A percentile compares a stretch with the other conserved stretches of the same genome.
Conservation (phyloP, 2,888 invertebrate species). For the Mylabris sibirica region DNA sequence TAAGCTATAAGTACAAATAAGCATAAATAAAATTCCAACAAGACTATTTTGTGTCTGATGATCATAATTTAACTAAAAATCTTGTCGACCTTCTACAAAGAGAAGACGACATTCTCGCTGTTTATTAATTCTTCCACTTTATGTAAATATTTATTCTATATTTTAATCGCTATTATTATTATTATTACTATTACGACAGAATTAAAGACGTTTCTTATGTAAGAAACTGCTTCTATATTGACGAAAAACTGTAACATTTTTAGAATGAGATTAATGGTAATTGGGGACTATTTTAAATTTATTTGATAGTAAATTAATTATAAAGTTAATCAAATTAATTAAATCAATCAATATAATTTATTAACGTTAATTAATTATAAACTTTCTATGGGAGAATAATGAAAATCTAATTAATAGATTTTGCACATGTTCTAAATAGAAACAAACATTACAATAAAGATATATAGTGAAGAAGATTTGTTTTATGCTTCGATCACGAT, state of each 20-base stretch:
- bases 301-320: background rate
- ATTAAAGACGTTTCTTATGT: background rate
- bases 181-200: background rate
- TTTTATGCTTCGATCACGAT: background rate
- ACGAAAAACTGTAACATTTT: background rate
- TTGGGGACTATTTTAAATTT: background rate
- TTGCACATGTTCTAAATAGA: background rate
- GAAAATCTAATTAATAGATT: background rate
- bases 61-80: background rate
- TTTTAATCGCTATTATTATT: background rate
- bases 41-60: slow-evolving; percentile 1
- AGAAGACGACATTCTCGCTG: background rate
- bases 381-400: background rate
- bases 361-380: background rate
- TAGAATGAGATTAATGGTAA: background rate
- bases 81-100: background rate
- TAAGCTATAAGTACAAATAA: too few species aligned
- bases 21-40: too few species aligned
- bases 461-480: background rate
- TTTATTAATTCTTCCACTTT: background rate
- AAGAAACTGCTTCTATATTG: background rate
- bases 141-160: background rate
- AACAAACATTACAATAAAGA: background rate
- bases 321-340: background rate
- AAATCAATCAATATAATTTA: background rate